Base-by-base conservation (phyloP, 1,140 invertebrate species). In the Drosophila subobscura region DNA sequence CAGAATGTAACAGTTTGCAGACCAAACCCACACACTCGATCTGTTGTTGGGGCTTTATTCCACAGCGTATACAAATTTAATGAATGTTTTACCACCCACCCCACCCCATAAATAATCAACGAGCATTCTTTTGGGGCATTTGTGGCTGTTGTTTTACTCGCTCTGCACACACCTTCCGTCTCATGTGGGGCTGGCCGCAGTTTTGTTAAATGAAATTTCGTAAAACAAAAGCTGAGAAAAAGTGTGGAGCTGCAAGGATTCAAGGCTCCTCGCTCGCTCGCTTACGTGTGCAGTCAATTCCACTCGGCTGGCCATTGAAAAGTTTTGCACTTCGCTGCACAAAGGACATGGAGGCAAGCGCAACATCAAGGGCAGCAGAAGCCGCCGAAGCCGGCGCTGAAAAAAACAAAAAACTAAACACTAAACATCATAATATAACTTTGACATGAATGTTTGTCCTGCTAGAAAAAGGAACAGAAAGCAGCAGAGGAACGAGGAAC, bases 231-330 rank as follows among this genome's bases (percentile, higher is more conserved):
- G n/a, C 14, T 46, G 44, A 20, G 29, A 14, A 63, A 55, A 49
- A 45, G 54, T 47, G 41, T 7, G 22, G 23, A 29, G 49, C 6
- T 14, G 22, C n/a, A 16, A 14, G 33, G 33, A 10, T 37, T 4
- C 33, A 47, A 1, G 54, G 27, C 58, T 42, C 44, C 61, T 14
- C 25, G 25, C 63, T 44, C 57, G 46, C 50, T 58, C 29, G 68
- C 66, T 72, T 72, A 72, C 70, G 70, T 72, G 70, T 72, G 70
- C 54, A 72, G 70, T 72, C 70, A 72, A 74, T 73, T 73, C 71
- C 71, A 73, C 70, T 73, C 71, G 71, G 71, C 70, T 73, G 71
- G 51, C 71, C 71, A 74, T 74, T 74, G 71, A 73, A 73, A 73
- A 73, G 71, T 74, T 73, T 74, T 73, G 71, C 71, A 73, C 71